Percentiles rank a stretch among this genome's conserved stretches.
Conservation (phyloP, 2,888 invertebrate species). For the Neuroscelio doddi region DNA sequence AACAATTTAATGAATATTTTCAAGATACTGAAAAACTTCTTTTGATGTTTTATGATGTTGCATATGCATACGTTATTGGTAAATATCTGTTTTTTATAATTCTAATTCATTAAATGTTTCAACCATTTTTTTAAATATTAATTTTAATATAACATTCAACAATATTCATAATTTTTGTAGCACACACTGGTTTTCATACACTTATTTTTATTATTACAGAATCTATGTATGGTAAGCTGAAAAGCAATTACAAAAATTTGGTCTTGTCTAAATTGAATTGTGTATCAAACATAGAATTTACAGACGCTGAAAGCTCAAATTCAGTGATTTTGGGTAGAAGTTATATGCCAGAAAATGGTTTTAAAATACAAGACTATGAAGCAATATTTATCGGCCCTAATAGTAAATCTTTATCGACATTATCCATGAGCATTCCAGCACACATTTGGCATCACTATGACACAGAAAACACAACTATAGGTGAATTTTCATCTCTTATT, state of each 20-base stretch:
- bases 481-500: slow-evolving; percentile 69
- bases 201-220: slow-evolving; percentile 15
- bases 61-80: slow-evolving; percentile 78
- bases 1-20: slow-evolving; percentile 64
- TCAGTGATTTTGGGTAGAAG: slow-evolving; percentile 58
- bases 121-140: too few relatives aligned
- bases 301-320: slow-evolving; percentile 36
- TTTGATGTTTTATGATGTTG: slow-evolving; percentile 80
- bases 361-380: slow-evolving; percentile 73
- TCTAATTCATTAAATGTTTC: background rate
- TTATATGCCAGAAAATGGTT: slow-evolving; percentile 56
- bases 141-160: background rate
- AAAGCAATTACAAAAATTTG: slow-evolving; percentile 30
- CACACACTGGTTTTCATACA: slow-evolving; percentile 1
- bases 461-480: slow-evolving; percentile 69
- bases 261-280: slow-evolving; percentile 41
- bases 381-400: slow-evolving; percentile 81
- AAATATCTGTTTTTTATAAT: slow-evolving; percentile 33
- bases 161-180: slow-evolving; percentile 6
- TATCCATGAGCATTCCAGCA: slow-evolving; percentile 74
- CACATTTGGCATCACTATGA: slow-evolving; percentile 76
- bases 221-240: slow-evolving; percentile 27
- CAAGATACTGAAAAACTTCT: slow-evolving; percentile 69
- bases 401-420: slow-evolving; percentile 78
- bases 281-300: slow-evolving; percentile 40